Evolutionary conservation across 1,140 invertebrate genomes (phyloP).

Genomic region (Anadara kagoshimensis): DNA sequence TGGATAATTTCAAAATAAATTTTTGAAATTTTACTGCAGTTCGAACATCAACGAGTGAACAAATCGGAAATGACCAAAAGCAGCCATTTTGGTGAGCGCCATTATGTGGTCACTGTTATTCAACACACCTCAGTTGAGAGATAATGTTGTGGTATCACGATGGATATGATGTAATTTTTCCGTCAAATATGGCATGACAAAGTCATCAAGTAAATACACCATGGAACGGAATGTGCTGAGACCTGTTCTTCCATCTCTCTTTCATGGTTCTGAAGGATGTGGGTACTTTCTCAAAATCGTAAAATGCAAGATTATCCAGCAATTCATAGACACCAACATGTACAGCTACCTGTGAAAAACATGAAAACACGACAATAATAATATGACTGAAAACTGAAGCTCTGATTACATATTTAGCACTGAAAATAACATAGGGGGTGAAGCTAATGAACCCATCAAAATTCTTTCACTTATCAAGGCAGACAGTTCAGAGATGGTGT

Average conservation of each 20-base stretch:
- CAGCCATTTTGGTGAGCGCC: no score
- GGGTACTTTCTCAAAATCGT: conserved; percentile 58
- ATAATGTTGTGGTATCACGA: no score
- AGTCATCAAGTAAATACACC: conserved; percentile 23
- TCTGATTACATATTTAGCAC: not conserved
- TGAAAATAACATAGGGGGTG: not conserved
- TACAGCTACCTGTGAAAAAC: conserved; percentile 62
- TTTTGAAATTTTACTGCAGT: no score
- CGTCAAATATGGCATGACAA: not conserved
- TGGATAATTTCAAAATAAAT: no score
- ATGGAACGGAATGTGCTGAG: conserved; percentile 33
- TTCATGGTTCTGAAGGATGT: conserved; percentile 49
- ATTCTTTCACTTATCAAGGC: no score
- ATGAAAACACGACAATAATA: not conserved
- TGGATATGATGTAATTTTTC: no score
- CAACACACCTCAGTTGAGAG: no score
- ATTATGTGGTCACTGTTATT: no score
- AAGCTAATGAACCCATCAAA: not conserved
- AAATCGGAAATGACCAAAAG: no score
- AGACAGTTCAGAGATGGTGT: no score
- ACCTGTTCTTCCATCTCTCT: conserved; percentile 35
- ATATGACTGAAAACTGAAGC: no score
- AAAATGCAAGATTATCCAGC: conserved; percentile 68
- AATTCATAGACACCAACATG: conserved; percentile 66
- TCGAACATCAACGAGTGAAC: no score